Percentiles rank a stretch among this genome's conserved stretches.
Conservation (phyloP, 2,113 vertebrate species). For the Cnemophilus loriae region DNA sequence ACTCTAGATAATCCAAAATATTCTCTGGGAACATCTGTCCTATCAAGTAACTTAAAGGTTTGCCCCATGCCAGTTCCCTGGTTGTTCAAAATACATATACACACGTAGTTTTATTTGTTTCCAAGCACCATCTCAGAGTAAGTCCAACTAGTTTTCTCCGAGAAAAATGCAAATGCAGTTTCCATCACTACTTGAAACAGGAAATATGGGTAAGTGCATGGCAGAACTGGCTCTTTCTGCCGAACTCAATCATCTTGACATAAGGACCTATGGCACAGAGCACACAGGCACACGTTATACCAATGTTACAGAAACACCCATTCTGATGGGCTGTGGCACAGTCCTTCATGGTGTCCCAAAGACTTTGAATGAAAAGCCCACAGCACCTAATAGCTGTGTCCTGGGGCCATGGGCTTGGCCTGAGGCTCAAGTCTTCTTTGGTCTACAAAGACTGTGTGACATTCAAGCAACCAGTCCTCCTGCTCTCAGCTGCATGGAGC, state of each 20-base stretch:
- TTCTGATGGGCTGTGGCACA: not conserved
- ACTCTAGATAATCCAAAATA: not conserved
- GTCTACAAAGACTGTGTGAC: not conserved
- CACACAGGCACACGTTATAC: accelerated
- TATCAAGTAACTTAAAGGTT: not conserved
- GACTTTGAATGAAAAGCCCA: not conserved
- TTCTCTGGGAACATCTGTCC: not conserved
- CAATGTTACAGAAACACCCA: not conserved
- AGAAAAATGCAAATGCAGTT: not conserved
- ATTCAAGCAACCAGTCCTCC: not conserved
- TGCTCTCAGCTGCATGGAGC: not conserved
- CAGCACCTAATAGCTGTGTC: not conserved
- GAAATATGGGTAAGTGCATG: not conserved
- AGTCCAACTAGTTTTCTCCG: not conserved
- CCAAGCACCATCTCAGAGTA: not conserved
- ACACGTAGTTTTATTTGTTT: not conserved
- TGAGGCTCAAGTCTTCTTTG: not conserved
- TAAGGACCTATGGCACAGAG: not conserved
- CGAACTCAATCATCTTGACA: not conserved
- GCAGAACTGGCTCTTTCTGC: not conserved
- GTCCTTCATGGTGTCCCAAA: not conserved
- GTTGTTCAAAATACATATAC: not conserved
- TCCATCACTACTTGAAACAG: not conserved
- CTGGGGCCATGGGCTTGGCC: not conserved
- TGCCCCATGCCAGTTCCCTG: not conserved